Evolutionary conservation across 1,140 invertebrate species (phyloP).

Genomic region (Heterodera carotae): DNA sequence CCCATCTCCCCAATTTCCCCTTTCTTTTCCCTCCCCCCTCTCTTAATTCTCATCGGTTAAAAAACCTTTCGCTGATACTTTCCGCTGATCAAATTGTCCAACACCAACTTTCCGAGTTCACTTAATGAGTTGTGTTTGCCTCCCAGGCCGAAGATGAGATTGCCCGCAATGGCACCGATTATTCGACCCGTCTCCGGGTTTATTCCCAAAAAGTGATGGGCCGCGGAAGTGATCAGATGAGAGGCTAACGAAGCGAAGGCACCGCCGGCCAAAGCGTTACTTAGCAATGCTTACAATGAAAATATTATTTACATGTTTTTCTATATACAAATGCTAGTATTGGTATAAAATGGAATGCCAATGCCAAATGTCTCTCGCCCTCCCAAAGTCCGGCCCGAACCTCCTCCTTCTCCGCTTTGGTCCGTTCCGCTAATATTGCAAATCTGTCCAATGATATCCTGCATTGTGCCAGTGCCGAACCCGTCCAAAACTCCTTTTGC

Average conservation of each 20-base stretch:
- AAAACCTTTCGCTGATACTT: slow-evolving; percentile 57
- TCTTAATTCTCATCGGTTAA: no score
- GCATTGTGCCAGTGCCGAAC: slow-evolving; percentile 1
- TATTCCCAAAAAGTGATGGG: slow-evolving; percentile 61
- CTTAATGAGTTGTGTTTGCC: slow-evolving; percentile 63
- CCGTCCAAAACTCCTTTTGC: slow-evolving; percentile 3
- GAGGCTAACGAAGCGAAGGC: slow-evolving; percentile 30
- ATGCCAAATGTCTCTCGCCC: no score
- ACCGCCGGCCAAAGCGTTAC: slow-evolving; percentile 12
- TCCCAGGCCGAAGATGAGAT: slow-evolving; percentile 52
- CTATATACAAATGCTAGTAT: no score
- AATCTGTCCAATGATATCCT: not conserved
- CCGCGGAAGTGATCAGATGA: slow-evolving; percentile 60
- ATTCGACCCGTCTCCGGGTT: slow-evolving; percentile 60
- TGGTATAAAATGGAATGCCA: no score
- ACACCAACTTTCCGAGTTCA: slow-evolving; percentile 61
- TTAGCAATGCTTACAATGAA: not conserved
- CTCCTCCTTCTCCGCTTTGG: not conserved
- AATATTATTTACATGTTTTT: no score
- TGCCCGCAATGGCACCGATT: slow-evolving; percentile 53
- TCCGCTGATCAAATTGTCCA: slow-evolving; percentile 61
- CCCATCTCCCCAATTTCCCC: no score
- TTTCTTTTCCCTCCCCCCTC: no score
- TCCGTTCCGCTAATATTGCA: not conserved
- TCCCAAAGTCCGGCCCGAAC: no score